Evolutionary conservation across 2,888 invertebrate genomes (phyloP).

Genomic region (Tetanocera ferruginea): DNA sequence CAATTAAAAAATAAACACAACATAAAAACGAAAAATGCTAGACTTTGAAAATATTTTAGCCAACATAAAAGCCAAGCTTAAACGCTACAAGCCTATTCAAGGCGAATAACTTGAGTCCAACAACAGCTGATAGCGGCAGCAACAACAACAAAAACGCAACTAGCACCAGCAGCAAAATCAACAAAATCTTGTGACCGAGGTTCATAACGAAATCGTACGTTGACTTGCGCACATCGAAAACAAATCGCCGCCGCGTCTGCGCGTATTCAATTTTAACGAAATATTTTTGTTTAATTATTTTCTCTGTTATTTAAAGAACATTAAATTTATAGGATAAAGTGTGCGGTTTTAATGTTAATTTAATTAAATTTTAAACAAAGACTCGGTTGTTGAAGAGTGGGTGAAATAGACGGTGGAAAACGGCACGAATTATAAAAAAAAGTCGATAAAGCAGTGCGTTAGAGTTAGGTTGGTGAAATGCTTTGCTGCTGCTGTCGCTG

Average conservation of each 20-base stretch:
- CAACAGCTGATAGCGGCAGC: conserved; percentile 25
- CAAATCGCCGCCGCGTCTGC: conserved; percentile 3
- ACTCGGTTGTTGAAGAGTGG: not conserved
- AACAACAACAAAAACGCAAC: conserved; percentile 35
- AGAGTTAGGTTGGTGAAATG: conserved; percentile 2
- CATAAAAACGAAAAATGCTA: not conserved
- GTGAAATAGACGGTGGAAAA: not conserved
- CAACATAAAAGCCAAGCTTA: not conserved
- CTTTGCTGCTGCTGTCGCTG: not conserved
- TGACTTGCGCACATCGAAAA: conserved; percentile 55
- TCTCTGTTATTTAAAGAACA: not conserved
- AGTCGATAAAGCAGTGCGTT: conserved; percentile 2
- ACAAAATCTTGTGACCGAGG: conserved; percentile 53
- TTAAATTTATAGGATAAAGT: not conserved
- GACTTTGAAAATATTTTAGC: not conserved
- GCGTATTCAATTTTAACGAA: not conserved
- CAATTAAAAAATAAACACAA: not conserved
- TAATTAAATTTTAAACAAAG: not conserved
- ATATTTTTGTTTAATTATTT: not conserved
- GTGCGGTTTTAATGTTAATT: not conserved
- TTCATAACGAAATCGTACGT: conserved; percentile 65
- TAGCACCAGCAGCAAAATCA: conserved; percentile 43
- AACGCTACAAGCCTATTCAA: not conserved
- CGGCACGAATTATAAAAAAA: not conserved
- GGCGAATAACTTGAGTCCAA: not conserved